Percentiles rank a stretch among this genome's conserved stretches.
phyloP scores from a whole-genome alignment of 2,888 invertebrate genomes.

The Acanthosepion esculentum region DNA sequence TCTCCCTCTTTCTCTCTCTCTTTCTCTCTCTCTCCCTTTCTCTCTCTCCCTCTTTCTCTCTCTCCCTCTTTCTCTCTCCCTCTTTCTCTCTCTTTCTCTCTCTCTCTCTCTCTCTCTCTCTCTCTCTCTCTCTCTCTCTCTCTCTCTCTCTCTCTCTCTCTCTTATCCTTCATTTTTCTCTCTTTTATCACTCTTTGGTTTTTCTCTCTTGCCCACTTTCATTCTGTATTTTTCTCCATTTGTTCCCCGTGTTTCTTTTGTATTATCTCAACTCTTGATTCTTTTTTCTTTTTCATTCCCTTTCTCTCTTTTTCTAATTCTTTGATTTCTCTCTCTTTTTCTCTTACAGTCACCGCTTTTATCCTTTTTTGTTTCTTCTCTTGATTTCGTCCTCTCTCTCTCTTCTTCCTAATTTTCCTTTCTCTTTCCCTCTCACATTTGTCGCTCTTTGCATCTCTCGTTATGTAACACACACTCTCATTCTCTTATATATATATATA shows the following conservation, averaged over 20 bases:
- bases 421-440: no score
- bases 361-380: not conserved
- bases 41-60: not conserved
- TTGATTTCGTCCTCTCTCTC: not conserved
- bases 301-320: no score
- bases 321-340: no score
- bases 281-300: no score
- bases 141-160: not conserved
- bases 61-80: no score
- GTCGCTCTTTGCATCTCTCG: no score
- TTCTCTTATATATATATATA: not conserved
- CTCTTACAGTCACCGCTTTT: no score
- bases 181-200: not conserved
- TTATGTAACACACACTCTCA: not conserved
- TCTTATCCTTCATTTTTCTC: not conserved
- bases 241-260: no score
- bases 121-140: not conserved
- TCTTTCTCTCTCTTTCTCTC: no score
- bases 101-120: not conserved
- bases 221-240: no score
- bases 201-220: not conserved
- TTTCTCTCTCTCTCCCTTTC: not conserved
- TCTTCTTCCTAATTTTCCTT: no score
- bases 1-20: not conserved
- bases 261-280: no score